These are phyloP conservation scores for Megathymus violae DNA, from an alignment of 1,140 invertebrate genomes.

Conservation along the genomic window DNA sequence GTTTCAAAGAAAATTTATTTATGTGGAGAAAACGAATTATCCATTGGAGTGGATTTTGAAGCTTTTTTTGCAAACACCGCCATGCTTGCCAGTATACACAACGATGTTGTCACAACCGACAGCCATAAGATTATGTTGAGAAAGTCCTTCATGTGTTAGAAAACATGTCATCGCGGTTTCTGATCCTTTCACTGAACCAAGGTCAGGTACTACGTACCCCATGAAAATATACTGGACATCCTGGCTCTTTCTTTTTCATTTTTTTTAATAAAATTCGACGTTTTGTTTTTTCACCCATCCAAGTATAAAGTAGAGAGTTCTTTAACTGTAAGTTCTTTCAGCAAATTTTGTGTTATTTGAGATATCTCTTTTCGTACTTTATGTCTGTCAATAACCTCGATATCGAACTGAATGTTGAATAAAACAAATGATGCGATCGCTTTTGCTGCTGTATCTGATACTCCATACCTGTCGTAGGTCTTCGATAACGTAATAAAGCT, in stretches of 20 bases:
- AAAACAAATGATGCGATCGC: conserved; percentile 46
- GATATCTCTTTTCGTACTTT: conserved; percentile 49
- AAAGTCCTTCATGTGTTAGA: no score
- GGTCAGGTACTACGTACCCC: neutral
- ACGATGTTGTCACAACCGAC: conserved; percentile 1
- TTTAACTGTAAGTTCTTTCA: conserved; percentile 8
- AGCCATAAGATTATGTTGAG: no score
- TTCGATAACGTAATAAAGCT: conserved; percentile 21
- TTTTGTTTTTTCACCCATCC: conserved; percentile 56
- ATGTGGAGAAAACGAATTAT: no score
- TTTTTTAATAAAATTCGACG: conserved; percentile 46
- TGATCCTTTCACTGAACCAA: no score
- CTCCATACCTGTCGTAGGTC: conserved; percentile 51
- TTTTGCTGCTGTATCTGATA: conserved; percentile 54
- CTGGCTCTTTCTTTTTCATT: conserved; percentile 19
- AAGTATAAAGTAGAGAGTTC: conserved; percentile 42
- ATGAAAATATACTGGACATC: conserved; percentile 8
- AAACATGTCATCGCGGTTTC: no score
- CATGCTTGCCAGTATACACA: conserved; percentile 6
- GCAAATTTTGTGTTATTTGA: conserved; percentile 35
- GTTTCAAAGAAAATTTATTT: no score
- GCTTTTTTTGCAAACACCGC: neutral
- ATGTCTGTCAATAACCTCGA: conserved; percentile 46
- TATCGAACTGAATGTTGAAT: neutral
- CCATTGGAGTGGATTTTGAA: no score